Conservation (phyloP, 2,113 vertebrate species). For the Ceyx margarethae region DNA sequence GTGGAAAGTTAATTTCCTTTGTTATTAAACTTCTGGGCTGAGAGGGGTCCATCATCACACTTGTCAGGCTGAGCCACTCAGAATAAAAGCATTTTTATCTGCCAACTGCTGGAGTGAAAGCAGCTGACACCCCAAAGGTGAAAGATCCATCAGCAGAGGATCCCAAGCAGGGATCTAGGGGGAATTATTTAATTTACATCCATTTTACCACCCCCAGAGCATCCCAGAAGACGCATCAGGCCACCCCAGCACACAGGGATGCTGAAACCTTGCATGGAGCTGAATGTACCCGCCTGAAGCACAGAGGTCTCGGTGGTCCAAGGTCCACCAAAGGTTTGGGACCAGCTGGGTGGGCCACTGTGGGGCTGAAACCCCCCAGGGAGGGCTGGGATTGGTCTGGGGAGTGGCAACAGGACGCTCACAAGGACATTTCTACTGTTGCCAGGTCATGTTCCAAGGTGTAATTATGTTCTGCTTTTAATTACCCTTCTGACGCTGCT, state of each 20-base stretch:
- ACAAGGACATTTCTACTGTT: neutral
- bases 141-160: neutral
- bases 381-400: too few species aligned
- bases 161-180: neutral
- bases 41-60: neutral
- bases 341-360: rapidly evolving
- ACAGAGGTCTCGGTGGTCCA: neutral
- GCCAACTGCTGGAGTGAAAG: neutral
- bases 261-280: neutral
- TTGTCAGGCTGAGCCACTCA: neutral
- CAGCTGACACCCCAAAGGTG: neutral
- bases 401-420: neutral
- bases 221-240: neutral
- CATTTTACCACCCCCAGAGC: neutral
- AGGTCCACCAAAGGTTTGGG: neutral
- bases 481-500: neutral
- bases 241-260: rapidly evolving
- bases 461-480: neutral
- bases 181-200: neutral
- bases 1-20: neutral
- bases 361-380: rapidly evolving
- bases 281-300: neutral
- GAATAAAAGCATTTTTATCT: neutral
- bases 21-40: neutral
- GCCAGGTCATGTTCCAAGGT: neutral